phyloP scores from a whole-genome alignment of 2,113 vertebrate species.

The Struthio camelus region DNA sequence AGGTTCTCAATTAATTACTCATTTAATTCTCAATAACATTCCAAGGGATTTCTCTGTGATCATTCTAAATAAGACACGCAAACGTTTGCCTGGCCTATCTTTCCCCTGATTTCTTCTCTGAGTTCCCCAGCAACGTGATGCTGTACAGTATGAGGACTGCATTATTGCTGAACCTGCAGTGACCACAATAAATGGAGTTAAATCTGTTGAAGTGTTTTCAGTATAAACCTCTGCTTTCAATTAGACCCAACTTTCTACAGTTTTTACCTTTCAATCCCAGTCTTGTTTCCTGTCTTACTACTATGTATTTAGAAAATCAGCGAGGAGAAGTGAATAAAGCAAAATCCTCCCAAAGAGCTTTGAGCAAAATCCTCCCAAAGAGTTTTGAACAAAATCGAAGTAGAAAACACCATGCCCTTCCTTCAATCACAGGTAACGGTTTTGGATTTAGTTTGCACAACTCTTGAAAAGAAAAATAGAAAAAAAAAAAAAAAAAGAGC shows the following conservation, averaged over 20 bases:
- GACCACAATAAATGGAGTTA: neutral
- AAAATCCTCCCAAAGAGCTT: neutral
- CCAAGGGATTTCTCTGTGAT: neutral
- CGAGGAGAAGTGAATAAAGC: neutral
- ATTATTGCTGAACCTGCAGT: neutral
- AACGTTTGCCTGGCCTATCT: neutral
- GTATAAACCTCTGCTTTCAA: neutral
- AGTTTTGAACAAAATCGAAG: neutral
- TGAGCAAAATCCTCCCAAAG: neutral
- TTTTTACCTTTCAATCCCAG: neutral
- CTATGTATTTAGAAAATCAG: neutral
- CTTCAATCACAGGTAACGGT: neutral
- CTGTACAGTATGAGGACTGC: neutral
- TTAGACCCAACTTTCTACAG: neutral
- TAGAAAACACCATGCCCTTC: neutral
- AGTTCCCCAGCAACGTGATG: neutral
- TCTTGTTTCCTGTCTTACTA: neutral
- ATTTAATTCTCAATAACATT: neutral
- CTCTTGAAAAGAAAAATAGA: neutral
- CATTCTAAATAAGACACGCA: neutral
- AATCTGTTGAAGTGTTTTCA: neutral
- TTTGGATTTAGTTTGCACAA: neutral
- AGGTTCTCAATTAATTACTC: neutral
- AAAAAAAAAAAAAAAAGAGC: neutral
- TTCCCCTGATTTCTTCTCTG: neutral